Evolutionary conservation across 35 echinoderm and acorn worm genomes (phyloP).

Genomic region (Apostichopus californicus): DNA sequence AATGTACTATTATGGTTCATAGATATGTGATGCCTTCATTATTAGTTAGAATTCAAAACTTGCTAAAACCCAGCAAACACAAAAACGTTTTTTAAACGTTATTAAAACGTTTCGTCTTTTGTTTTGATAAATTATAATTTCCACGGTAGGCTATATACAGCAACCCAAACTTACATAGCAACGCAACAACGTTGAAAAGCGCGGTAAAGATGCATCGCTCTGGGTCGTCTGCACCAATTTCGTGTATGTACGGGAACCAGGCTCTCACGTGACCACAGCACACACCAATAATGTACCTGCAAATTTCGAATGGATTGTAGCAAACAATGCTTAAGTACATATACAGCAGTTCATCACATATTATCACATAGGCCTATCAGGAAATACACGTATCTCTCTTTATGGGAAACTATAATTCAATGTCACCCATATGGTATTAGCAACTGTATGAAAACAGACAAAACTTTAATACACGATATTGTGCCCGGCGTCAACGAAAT

Average conservation of each 20-base stretch:
- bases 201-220: slow-evolving; percentile 51
- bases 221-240: slow-evolving; percentile 41
- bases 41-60: too few species aligned
- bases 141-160: not conserved
- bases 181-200: slow-evolving; percentile 36
- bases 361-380: not conserved
- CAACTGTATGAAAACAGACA: too few species aligned
- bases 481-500: not conserved
- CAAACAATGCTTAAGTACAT: not conserved
- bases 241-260: slow-evolving; percentile 43
- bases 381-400: not conserved
- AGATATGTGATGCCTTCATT: too few species aligned
- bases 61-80: too few species aligned
- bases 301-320: not conserved
- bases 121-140: not conserved
- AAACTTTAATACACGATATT: too few species aligned
- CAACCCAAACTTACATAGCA: slow-evolving; percentile 13
- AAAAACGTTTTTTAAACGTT: too few species aligned
- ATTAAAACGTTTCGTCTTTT: too few species aligned
- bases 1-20: too few species aligned
- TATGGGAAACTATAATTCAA: not conserved
- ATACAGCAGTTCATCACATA: not conserved
- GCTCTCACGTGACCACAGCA: slow-evolving; percentile 54
- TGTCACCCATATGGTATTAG: not conserved
- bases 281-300: slow-evolving; percentile 44